Evolutionary conservation across 2,797 vertebrate genomes (phyloP), one percentile per base, ranked within the genome.

Genomic region (Notolabrus celidotus): DNA sequence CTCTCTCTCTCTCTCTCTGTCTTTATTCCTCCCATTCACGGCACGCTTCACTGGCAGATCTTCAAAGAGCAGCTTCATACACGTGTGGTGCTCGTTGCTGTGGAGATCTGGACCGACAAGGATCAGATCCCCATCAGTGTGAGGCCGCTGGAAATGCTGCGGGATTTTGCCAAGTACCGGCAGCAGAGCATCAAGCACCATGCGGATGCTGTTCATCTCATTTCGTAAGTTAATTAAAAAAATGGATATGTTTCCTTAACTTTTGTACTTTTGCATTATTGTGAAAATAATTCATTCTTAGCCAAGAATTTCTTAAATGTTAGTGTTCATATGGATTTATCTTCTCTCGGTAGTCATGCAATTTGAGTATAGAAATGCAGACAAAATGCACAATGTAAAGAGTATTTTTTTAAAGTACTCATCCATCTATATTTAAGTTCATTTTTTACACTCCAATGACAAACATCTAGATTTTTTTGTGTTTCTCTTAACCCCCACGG

Each of bases 1-100:
- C 10, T 58, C 29, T 56, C 10, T 46, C 41, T 73, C 57, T 62
- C 17, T 62, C 58, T 68, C 19, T 45, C 33, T 68, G 9, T 50
- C 61, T 50, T 50, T 60, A n/a, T 74, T 61, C 61, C 25, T 64
- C 43, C 59, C 71, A 67, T 77, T 84, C 53, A 61, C 57, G 60
- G 52, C 43, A 0, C 19, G 15, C 74, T 65, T 83, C 71, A 75
- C 84, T 63, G 86, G 67, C 92, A 99, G 98, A 92, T 98, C 90
- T 99, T 98, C 94, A 99, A 97, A 93, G 97, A 99, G 43, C 96
- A 99, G 63, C 94, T 99, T 75, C 96, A 98, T 51, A 99, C 97
- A 3, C 96, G 97, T 10, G 97, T 99, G 70, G 97, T 99, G 74
- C 95, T 99, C 14, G 95, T 99, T 55, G 97, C 95, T 25, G 93